Base-by-base conservation (phyloP, 2,113 vertebrate species). In the Fregata magnificens region DNA sequence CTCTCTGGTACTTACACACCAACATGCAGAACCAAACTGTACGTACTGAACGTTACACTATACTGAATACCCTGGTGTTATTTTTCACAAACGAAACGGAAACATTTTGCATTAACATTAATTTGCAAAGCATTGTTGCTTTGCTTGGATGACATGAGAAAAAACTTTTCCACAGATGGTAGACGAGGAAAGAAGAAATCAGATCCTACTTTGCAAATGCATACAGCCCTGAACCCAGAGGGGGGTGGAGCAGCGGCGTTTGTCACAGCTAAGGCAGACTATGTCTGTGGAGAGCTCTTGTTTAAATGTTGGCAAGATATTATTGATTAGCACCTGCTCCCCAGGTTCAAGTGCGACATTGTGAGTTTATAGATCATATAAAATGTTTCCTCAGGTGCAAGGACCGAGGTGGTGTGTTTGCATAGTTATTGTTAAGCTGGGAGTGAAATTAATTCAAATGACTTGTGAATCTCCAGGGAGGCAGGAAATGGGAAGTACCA, bases 331-430 rank as follows among this genome's bases (percentile, higher is more conserved):
- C 94, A 97, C 91, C 94, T 97, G 95, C 84, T 95, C 44, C 62
- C 38, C 53, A 11, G 0, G 5, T 89, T 95, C 94, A 94, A 88
- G 55, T 80, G 86, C 86, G 50, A 89, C 71, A 85, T 73, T 95
- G 56, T 96, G 82, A 85, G 84, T 96, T 96, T 97, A 95, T 82
- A 81, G 89, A 90, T 90, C 62, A 26, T 88, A 66, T 92, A 92
- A 92, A 97, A 90, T 94, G 63, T 96, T 97, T 97, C 95, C 78
- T 96, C 95, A 97, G 96, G 97, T 97, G 96, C 96, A 91, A 80
- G 87, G 71, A 53, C 47, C 0, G 15, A 87, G 59, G 66, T 82
- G 66, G 49, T 74, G 61, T 73, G 47, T 86, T 91, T 78, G 88
- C 3, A 11, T 47, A 73, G 63, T 92, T 79, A 86, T 76, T 89